Base-by-base conservation (phyloP, 2,888 invertebrate species). In the Alloscopus bannaensis region DNA sequence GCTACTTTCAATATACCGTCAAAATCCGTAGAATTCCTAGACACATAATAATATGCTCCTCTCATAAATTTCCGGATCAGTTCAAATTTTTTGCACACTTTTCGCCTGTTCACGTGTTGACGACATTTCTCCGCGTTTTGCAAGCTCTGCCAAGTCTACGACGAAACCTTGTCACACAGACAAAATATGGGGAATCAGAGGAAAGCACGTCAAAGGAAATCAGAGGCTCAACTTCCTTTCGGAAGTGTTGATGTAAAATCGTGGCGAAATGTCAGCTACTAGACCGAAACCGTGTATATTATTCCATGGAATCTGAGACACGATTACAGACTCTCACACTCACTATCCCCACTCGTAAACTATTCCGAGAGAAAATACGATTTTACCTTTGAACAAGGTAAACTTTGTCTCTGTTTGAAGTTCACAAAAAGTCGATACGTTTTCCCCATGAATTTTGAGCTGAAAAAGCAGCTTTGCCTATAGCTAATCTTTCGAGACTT, bases 31-130 rank as follows among this genome's bases (percentile, higher is more conserved):
- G 13, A 24, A 60, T 42, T 70, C 60, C 52, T 6, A 66, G 52
- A 66, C 66, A 66, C 45, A 36, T 66, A 36, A n/a, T 64, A n/a
- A n/a, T n/a, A n/a, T n/a, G n/a, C n/a, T n/a, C n/a, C 20, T 2
- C 13, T 18, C n/a, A 29, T 55, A 29, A 29, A 59, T 45, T 70
- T 29, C 31, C 57, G 6, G 42, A 45, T 45, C 45, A 45, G 26
- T 64, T 26, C 45, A 22, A 18, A 57, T 31, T 29, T 57, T 24
- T 22, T 26, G 55, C 47, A 11, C 47, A n/a, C 45, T 45, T 45
- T 18, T 45, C 18, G 45, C 8, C 4, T 11, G n/a, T n/a, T n/a
- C n/a, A n/a, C n/a, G n/a, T n/a, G n/a, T n/a, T n/a, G n/a, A n/a
- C n/a, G n/a, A n/a, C n/a, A n/a, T n/a, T n/a, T n/a, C n/a, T 50